These are phyloP conservation scores for Rhinolophus ferrumequinum DNA, from an alignment of 2,113 vertebrate genomes.

Conservation along the genomic window DNA sequence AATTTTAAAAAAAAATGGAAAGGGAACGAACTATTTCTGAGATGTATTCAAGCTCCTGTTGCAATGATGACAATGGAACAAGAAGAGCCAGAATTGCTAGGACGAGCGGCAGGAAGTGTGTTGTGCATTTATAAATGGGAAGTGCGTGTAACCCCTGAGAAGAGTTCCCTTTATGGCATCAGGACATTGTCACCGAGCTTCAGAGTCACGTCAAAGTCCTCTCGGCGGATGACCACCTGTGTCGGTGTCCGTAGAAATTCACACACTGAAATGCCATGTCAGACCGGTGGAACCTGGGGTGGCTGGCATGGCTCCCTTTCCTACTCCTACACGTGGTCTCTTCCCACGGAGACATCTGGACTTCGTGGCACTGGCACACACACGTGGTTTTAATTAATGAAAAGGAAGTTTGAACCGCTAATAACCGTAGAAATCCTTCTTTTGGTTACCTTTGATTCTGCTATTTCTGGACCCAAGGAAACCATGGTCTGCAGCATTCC, in stretches of 20 bases:
- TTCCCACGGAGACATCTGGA: background rate
- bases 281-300: rapidly evolving
- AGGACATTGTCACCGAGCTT: too few species aligned
- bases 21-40: background rate
- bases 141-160: rapidly evolving
- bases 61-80: rapidly evolving
- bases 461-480: conserved; percentile 44
- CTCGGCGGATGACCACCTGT: rapidly evolving
- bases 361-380: rapidly evolving
- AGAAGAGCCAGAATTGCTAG: rapidly evolving
- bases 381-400: background rate
- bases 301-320: rapidly evolving
- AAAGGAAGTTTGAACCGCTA: background rate
- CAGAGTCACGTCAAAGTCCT: too few species aligned
- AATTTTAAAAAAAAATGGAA: too few species aligned
- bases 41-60: rapidly evolving
- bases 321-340: too few species aligned
- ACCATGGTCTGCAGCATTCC: background rate
- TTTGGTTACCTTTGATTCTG: conserved; percentile 18
- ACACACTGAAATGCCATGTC: rapidly evolving
- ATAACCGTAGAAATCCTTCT: background rate
- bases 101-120: rapidly evolving
- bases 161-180: rapidly evolving
- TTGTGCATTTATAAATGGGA: rapidly evolving
- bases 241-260: rapidly evolving